These are phyloP conservation scores for Protaetia brevitarsis DNA, from an alignment of 1,140 invertebrate species.

Conservation along the genomic window DNA sequence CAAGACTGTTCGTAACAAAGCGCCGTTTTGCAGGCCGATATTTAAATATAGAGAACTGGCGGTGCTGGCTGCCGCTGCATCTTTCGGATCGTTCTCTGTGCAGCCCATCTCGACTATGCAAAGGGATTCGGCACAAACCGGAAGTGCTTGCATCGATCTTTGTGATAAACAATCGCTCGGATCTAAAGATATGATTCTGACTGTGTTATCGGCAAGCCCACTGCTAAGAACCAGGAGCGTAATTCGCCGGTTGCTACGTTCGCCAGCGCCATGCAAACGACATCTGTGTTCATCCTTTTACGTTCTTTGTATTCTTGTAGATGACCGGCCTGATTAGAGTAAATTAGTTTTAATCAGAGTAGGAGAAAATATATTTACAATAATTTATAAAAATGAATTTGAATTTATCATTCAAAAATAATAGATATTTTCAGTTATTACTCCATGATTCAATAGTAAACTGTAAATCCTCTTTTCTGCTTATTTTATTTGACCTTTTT, in stretches of 20 bases:
- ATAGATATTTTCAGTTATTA: too few species aligned
- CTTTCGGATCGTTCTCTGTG: conserved; percentile 60
- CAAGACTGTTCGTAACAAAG: conserved; percentile 89
- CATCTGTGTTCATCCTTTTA: conserved; percentile 94
- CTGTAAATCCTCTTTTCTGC: too few species aligned
- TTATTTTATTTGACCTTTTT: too few species aligned
- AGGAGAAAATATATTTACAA: conserved; percentile 25
- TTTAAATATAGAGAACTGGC: conserved; percentile 88
- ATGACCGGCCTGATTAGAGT: conserved; percentile 95
- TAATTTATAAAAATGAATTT: not conserved
- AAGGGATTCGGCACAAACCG: conserved; percentile 92
- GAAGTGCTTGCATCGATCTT: conserved; percentile 95
- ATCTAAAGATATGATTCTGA: conserved; percentile 96
- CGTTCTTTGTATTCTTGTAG: conserved; percentile 97
- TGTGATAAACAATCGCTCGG: conserved; percentile 89
- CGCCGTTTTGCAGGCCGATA: conserved; percentile 97
- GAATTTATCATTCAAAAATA: not conserved
- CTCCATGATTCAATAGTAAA: too few species aligned
- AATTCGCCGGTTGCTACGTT: conserved; percentile 94
- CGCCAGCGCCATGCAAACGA: conserved; percentile 97
- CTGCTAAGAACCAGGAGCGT: conserved; percentile 93
- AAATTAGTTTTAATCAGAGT: too few species aligned
- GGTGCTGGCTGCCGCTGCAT: conserved; percentile 52
- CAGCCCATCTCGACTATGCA: conserved; percentile 89
- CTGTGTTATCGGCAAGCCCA: conserved; percentile 96